Base-by-base conservation (phyloP, 2,797 vertebrate species). In the Gymnothorax javanicus region DNA sequence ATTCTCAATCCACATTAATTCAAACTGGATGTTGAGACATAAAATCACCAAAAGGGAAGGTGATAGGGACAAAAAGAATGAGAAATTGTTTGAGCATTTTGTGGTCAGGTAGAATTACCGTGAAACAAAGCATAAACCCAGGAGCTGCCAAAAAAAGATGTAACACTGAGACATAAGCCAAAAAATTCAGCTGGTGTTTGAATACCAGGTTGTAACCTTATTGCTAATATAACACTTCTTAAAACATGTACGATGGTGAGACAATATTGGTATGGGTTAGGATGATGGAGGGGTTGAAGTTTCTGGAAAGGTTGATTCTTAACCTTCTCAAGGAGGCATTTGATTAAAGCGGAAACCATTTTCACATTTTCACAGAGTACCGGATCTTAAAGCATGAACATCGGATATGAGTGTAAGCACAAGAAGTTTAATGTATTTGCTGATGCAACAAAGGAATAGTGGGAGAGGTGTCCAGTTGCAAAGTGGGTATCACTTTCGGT, bases 401-500 rank as follows among this genome's bases (percentile, higher is more conserved):
- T 85, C 84, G 56, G 69, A 87, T 84, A 58, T 85, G 86, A 86
- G 12, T 50, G 27, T 12, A 33, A 60, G 33, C 69, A 84, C 75
- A 77, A 50, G 43, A 81, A 85, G 58, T 67, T 85, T 54, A 83
- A 89, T 75, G 84, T 75, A 60, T 54, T 67, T 62, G 52, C 82
- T 75, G 25, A 84, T 33, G 86, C 89, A 83, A 87, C 87, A 87
- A 64, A 54, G 85, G 87, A 87, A 90, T 81, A 73, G 59, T 52
- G 58, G n/a, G 86, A 88, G 75, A 75, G 59, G 82, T 81, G 73
- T 75, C 33, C 60, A 83, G 59, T 84, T 8, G 86, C 84, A 33
- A 58, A 57, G 71, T 64, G 23, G 86, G 86, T 92, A 89, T 90
- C 86, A 82, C 85, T 87, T 90, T 91, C 59, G 86, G 84, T 73